phyloP scores from a whole-genome alignment of 2,888 invertebrate species.

The Sminthurides aquaticus region DNA sequence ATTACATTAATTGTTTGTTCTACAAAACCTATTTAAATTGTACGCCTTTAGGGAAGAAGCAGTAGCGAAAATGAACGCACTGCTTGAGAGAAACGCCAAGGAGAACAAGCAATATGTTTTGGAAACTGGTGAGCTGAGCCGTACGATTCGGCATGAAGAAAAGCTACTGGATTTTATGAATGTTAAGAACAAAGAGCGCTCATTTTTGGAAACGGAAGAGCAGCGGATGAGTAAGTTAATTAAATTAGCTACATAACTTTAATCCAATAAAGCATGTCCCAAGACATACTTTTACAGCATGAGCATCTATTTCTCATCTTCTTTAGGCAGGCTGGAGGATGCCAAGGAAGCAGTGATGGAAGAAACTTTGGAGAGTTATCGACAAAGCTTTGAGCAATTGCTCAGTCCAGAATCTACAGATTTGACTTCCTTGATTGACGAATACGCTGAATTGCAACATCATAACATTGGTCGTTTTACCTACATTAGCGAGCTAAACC shows the following conservation, averaged over 20 bases:
- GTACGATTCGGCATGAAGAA: conserved; percentile 40
- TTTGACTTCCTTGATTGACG: conserved; percentile 31
- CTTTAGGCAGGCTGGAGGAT: conserved; percentile 37
- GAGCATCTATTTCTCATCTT: not conserved
- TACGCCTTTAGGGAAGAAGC: conserved; percentile 35
- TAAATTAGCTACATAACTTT: no score
- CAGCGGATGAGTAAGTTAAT: conserved; percentile 33
- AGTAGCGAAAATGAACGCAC: conserved; percentile 37
- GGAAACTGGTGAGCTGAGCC: conserved; percentile 40
- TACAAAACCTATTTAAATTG: not conserved
- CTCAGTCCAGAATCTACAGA: conserved; percentile 28
- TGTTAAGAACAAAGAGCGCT: conserved; percentile 38
- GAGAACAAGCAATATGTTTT: conserved; percentile 39
- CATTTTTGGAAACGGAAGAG: conserved; percentile 40
- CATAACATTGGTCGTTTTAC: conserved; percentile 38
- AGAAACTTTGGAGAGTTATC: conserved; percentile 36
- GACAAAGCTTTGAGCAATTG: conserved; percentile 34
- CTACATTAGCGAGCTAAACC: conserved; percentile 41
- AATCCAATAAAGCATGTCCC: no score
- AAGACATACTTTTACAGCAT: conserved; percentile 8
- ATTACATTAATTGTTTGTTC: not conserved
- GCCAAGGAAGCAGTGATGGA: conserved; percentile 38
- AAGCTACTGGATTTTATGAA: conserved; percentile 41
- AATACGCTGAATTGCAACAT: conserved; percentile 36
- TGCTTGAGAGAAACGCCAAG: conserved; percentile 36